Evolutionary conservation across 2,888 invertebrate genomes (phyloP).

Genomic region (Agapetus fuscipes): DNA sequence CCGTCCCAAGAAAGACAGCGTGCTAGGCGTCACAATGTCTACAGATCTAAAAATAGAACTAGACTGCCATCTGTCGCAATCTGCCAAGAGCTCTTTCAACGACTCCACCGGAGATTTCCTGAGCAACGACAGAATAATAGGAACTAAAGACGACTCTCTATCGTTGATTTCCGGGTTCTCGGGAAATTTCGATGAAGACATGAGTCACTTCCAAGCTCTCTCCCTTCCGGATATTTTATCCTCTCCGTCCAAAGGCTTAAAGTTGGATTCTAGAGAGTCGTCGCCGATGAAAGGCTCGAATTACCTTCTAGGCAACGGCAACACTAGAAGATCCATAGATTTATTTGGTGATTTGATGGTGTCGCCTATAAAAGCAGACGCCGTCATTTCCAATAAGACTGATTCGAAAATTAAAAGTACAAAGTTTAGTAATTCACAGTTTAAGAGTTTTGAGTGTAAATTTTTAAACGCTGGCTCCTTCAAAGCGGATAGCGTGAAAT

Average conservation of each 20-base stretch:
- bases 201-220: constrained; percentile 12
- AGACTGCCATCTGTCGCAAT: not conserved
- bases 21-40: constrained; percentile 7
- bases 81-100: not conserved
- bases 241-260: constrained; percentile 6
- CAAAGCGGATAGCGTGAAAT: too few species aligned
- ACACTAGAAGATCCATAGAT: too few species aligned
- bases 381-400: constrained; percentile 4
- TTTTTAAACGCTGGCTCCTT: too few species aligned
- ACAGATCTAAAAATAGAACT: constrained; percentile 5
- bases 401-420: constrained; percentile 3
- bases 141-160: constrained; percentile 8
- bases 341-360: too few species aligned
- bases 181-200: constrained; percentile 13
- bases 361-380: too few species aligned
- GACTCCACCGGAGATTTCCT: constrained; percentile 1
- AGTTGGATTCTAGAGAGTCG: constrained; percentile 12
- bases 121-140: constrained; percentile 1
- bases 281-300: constrained; percentile 11
- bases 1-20: constrained; percentile 13
- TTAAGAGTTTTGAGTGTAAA: too few species aligned
- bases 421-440: too few species aligned
- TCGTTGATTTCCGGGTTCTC: constrained; percentile 5
- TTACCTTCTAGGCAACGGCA: too few species aligned
- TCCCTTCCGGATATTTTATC: constrained; percentile 8